phyloP scores from a whole-genome alignment of 2,888 invertebrate species.

The Willowsia nigromaculata region DNA sequence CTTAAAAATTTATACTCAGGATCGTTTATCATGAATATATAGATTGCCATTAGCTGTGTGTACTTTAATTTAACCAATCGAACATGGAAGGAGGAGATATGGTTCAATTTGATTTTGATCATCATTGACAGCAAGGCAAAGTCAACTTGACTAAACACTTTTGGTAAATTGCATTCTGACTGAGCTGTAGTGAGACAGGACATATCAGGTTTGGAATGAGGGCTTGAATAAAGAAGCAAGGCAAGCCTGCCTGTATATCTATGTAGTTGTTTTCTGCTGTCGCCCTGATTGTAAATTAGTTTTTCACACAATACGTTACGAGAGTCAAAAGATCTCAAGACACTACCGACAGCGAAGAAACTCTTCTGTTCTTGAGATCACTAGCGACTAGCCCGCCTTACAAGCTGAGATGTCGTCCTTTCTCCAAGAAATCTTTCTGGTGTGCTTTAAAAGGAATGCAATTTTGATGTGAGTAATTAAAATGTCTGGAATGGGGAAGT shows the following conservation, averaged over 20 bases:
- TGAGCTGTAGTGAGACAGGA: neutral
- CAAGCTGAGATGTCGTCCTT: neutral
- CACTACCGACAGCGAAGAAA: neutral
- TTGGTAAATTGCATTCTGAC: too few relatives aligned
- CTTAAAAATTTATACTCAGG: too few relatives aligned
- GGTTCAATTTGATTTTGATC: too few relatives aligned
- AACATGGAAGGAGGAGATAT: too few relatives aligned
- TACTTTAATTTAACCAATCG: too few relatives aligned
- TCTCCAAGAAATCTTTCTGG: neutral
- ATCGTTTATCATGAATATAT: too few relatives aligned
- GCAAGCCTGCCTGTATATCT: neutral
- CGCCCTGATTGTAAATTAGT: slow-evolving; percentile 32
- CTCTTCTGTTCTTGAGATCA: neutral
- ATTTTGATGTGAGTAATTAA: slow-evolving; percentile 59
- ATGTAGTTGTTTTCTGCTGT: neutral
- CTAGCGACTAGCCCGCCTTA: too few relatives aligned
- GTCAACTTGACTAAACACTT: too few relatives aligned
- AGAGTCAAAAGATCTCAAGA: neutral
- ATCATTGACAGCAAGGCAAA: too few relatives aligned
- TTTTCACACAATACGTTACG: neutral
- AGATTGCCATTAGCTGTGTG: too few relatives aligned
- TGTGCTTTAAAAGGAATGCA: slow-evolving; percentile 18
- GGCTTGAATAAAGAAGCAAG: neutral
- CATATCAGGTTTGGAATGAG: neutral
- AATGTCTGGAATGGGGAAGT: neutral